Base-by-base conservation (phyloP, 2,113 vertebrate species). In the Mystacornis crossleyi region DNA sequence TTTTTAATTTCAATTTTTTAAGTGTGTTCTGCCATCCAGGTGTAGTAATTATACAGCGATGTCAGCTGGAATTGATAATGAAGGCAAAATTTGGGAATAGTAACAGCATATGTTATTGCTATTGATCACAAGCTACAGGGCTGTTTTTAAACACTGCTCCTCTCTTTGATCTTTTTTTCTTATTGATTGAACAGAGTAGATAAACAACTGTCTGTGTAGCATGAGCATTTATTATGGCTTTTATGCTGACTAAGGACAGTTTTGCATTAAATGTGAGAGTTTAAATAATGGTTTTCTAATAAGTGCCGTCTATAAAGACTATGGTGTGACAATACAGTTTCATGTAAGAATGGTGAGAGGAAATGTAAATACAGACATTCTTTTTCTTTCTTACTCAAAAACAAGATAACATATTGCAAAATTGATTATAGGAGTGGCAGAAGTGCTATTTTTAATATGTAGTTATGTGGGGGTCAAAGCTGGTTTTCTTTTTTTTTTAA, bases 141-240 rank as follows among this genome's bases (percentile, higher is more conserved):
- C 80, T 91, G 74, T 71, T 87, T 93, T 81, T 95, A 95, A 87
- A 92, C 85, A 74, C 75, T 48, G 42, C 40, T 55, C 1, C 60
- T 87, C 50, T 88, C 90, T 95, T 85, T 93, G 87, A 93, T 81
- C 75, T 83, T 79, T 90, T 55, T 65, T 89, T 48, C 14, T 23
- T 89, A 62, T 93, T 40, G 58, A 94, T 89, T 73, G 69, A 67
- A 45, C 53, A 20, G 67, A 71, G 88, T 74, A 87, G 90, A 90
- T 83, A 82, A 94, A 89, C 58, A 58, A 55, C 61, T 5, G 4
- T 85, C 54, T 86, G 67, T 55, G 58, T 36, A 60, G 74, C 53
- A 60, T 21, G 58, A 93, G 36, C 55, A 86, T 94, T 89, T 88
- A 48, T 89, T 82, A 31, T 11, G 61, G 65, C 64, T 88, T 80